Base-by-base conservation (phyloP, 2,797 vertebrate species). In the Hippocampus kuda region DNA sequence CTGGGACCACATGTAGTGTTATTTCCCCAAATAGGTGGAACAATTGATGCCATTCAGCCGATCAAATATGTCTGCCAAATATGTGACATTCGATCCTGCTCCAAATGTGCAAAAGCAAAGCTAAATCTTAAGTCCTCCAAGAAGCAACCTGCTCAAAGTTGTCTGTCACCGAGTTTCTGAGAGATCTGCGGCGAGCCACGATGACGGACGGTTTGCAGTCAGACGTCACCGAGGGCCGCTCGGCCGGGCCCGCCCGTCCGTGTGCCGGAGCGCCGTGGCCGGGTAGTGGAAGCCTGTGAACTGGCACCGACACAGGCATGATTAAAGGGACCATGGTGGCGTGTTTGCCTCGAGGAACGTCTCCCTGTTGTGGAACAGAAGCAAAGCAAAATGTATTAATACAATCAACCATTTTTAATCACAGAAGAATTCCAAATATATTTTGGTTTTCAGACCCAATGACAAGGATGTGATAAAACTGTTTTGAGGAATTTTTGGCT, bases 291-390 rank as follows among this genome's bases (percentile, higher is more conserved):
- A 65, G 69, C 83, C 74, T 77, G 84, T 85, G 84, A 75, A 86
- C 89, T 0, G 97, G 97, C 75, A 99, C 97, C 0, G 97, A 99
- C 53, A 99, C 97, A 0, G 97, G 97, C 82, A 99, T 97, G 38
- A 99, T 93, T 77, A 90, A 82, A 70, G 93, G 88, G 76, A 90
- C 75, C 64, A 87, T 93, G 72, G 69, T 85, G 83, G 81, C 65
- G 72, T 84, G 88, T 70, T 75, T 83, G 76, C 80, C 77, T 4
- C 75, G 7, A 13, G 77, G 49, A 30, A 65, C 57, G 0, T 90
- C 89, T 2, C 88, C 89, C 83, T 80, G 79, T 68, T 75, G 78
- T 30, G 68, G 67, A 20, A 64, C 5, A 65, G 48, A 22, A 38
- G 41, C 41, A 61, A n/a, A 22, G 16, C 20, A 38, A 63, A 13